Evolutionary conservation across 2,888 invertebrate species (phyloP), one percentile per base, ranked within the genome.

Genomic region (Melangyna quadrimaculata): DNA sequence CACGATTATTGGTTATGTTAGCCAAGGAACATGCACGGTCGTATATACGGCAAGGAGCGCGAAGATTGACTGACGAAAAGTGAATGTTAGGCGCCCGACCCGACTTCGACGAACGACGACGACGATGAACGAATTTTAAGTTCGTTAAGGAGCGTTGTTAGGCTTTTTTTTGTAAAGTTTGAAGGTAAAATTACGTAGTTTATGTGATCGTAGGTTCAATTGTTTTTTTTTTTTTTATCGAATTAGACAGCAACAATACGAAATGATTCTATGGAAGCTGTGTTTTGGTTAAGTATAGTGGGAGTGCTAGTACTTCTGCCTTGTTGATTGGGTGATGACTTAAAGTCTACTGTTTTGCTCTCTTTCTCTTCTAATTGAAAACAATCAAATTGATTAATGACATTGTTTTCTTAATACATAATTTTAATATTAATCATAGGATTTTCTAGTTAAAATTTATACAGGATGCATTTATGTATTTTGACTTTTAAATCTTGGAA

Each of bases 81-180:
- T 82, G 81, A 82, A 82, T 72, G 81, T 61, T 72, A 78, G 81
- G 81, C 67, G 48, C 29, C 48, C 29, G 17, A 14, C 22, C 61
- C 37, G 9, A 40, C 61, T 5, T 12, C 24, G 12, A 29, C 65
- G 12, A 37, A 40, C 61, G 10, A 17, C 24, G 12, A 29, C 65
- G 12, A 37, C 24, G 37, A 81, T 45, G 37, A 40, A 53, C 81
- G 77, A 71, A 63, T 63, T 63, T 61, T 27, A 59, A 55, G 51
- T 69, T 77, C 53, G 78, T 59, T 67, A 78, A 61, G 81, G 72
- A 78, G 43, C 63, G 35, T 71, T 72, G 81, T 48, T 77, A 67
- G 35, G 43, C 27, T 69, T 63, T 32, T 14, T 59, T 22, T 19
- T 19, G 1, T 57, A 9, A 24, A 17, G 61, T 71, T 82, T 77